phyloP scores from a whole-genome alignment of 2,888 invertebrate genomes.

The Boloria euphrosyne region DNA sequence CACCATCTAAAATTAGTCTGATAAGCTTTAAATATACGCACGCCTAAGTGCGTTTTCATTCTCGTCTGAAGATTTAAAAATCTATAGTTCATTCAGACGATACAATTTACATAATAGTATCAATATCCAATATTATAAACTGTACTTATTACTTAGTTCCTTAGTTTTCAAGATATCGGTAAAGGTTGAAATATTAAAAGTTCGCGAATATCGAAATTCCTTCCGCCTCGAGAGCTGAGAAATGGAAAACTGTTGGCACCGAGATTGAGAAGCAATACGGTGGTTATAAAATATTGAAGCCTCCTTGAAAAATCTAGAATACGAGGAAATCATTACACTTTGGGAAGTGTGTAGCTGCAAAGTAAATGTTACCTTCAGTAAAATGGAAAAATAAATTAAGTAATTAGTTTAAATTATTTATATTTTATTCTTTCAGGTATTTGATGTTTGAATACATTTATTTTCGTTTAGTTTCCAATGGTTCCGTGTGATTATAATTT shows the following conservation, averaged over 20 bases:
- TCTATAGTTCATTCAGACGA: neutral
- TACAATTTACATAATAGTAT: constrained; percentile 7
- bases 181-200: constrained; percentile 37
- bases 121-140: constrained; percentile 21
- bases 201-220: constrained; percentile 33
- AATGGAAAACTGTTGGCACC: constrained; percentile 34
- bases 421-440: no score
- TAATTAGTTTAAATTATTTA: neutral
- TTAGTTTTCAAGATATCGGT: constrained; percentile 29
- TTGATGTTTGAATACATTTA: no score
- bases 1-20: no score
- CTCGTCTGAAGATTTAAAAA: neutral
- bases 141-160: constrained; percentile 8
- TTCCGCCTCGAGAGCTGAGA: constrained; percentile 5
- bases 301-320: constrained; percentile 20
- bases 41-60: no score
- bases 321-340: constrained; percentile 11
- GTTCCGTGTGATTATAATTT: no score
- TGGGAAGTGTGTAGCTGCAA: neutral
- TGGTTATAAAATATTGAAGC: constrained; percentile 32
- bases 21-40: no score
- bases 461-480: no score
- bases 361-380: neutral
- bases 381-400: no score
- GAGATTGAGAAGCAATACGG: constrained; percentile 29